These are phyloP conservation scores for Sycobia sp. DNA, from an alignment of 1,140 invertebrate species.

Conservation along the genomic window DNA sequence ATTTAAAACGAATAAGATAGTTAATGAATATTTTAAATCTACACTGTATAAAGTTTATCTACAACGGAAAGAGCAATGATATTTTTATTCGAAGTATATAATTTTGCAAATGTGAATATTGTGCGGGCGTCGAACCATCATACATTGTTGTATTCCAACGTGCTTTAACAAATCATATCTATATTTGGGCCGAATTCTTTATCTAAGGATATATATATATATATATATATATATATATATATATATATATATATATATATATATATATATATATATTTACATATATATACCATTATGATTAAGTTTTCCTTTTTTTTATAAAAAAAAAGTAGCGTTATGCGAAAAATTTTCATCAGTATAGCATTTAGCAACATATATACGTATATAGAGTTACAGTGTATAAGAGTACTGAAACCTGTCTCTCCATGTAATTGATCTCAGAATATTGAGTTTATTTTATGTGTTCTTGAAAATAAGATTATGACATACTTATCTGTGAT, in stretches of 20 bases:
- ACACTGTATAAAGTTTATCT: conserved; percentile 34
- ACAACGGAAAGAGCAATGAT: conserved; percentile 19
- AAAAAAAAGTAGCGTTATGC: not conserved
- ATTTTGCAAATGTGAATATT: conserved; percentile 28
- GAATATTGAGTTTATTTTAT: not conserved
- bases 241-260: too few species aligned
- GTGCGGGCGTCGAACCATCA: conserved; percentile 15
- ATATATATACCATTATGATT: too few species aligned
- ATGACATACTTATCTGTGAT: conserved; percentile 31
- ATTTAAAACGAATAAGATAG: conserved; percentile 14
- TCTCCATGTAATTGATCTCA: not conserved
- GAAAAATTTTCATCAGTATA: not conserved
- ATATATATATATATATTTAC: too few species aligned
- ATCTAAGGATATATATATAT: too few species aligned
- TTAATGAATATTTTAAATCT: too few species aligned
- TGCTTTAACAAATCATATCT: conserved; percentile 14
- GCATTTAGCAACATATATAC: too few species aligned
- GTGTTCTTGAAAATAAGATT: not conserved
- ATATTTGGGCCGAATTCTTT: conserved; percentile 24
- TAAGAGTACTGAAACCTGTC: too few species aligned
- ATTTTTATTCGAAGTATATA: conserved; percentile 31
- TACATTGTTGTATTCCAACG: not conserved
- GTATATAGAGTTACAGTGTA: not conserved
- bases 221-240: too few species aligned
- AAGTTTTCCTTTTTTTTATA: too few species aligned